phyloP scores from a whole-genome alignment of 2,888 invertebrate species.

The Tiphia femorata region DNA sequence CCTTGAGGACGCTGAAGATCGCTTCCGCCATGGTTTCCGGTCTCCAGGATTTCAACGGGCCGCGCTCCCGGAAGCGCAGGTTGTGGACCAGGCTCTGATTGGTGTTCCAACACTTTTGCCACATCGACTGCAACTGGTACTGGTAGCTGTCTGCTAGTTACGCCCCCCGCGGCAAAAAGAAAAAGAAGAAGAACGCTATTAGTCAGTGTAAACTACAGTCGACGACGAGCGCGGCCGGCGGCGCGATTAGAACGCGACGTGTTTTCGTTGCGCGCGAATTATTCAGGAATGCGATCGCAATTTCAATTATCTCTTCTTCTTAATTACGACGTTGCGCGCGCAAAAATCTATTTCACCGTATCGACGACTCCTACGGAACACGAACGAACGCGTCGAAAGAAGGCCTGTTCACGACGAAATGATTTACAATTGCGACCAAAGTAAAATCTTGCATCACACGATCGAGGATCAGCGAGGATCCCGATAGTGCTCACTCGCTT shows the following conservation, averaged over 20 bases:
- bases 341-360: too few relatives aligned
- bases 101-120: conserved; percentile 97
- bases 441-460: too few relatives aligned
- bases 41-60: conserved; percentile 92
- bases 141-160: conserved; percentile 91
- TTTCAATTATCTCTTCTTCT: background rate
- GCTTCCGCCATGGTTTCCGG: conserved; percentile 97
- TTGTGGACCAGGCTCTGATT: conserved; percentile 93
- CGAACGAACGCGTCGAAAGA: too few relatives aligned
- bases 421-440: too few relatives aligned
- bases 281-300: too few relatives aligned
- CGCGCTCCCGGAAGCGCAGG: conserved; percentile 90
- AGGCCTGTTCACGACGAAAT: too few relatives aligned
- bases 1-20: conserved; percentile 91
- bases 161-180: conserved; percentile 61
- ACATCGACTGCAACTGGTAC: conserved; percentile 94
- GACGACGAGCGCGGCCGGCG: too few relatives aligned
- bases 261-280: too few relatives aligned
- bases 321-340: background rate
- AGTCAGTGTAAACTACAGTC: conserved; percentile 25
- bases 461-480: too few relatives aligned
- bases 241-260: too few relatives aligned
- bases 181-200: conserved; percentile 47
- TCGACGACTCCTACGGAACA: too few relatives aligned
- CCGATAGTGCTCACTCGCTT: too few relatives aligned